phyloP scores from a whole-genome alignment of 2,888 invertebrate genomes.

The Melipona bicolor region DNA sequence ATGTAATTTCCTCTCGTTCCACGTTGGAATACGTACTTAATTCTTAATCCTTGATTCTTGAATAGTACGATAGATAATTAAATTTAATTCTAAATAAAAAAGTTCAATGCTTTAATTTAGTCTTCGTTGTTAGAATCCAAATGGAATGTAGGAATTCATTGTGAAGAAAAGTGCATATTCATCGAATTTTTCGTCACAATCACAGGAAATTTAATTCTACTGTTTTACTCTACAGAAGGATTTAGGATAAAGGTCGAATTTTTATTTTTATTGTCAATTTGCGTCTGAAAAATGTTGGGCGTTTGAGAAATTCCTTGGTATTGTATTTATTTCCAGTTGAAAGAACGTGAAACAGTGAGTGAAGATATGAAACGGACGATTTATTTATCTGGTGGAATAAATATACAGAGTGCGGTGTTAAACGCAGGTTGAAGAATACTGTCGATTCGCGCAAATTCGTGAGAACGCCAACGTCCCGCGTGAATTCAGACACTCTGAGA shows the following conservation, averaged over 20 bases:
- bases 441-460: not conserved
- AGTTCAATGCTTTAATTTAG: no score
- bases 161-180: not conserved
- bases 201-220: not conserved
- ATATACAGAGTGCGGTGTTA: not conserved
- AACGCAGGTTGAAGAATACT: not conserved
- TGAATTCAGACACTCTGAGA: constrained; percentile 18
- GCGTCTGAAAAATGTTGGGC: no score
- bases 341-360: not conserved
- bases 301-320: no score
- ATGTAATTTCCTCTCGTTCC: no score
- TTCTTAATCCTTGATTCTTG: no score
- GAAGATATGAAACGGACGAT: not conserved
- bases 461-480: not conserved
- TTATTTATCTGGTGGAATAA: constrained; percentile 4
- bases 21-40: no score
- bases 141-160: not conserved
- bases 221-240: not conserved
- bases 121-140: no score
- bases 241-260: no score
- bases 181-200: not conserved
- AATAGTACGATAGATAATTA: no score
- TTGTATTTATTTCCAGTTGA: no score
- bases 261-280: no score
- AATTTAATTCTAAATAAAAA: no score